Evolutionary conservation across 2,797 vertebrate genomes (phyloP), one percentile per base, ranked within the genome.

Genomic region (Acrossocheilus fasciatus): DNA sequence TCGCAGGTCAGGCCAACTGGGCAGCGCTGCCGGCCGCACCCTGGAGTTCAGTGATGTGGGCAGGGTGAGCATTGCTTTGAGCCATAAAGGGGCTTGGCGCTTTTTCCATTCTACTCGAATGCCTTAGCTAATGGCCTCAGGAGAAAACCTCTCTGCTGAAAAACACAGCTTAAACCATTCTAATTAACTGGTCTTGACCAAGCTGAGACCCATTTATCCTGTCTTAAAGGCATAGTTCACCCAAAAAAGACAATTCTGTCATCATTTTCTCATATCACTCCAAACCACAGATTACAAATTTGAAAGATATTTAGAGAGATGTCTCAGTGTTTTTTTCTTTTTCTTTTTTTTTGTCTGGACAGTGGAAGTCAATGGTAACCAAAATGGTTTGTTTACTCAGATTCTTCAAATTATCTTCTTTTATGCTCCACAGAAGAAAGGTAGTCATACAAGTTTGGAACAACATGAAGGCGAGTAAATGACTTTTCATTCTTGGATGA

Each of bases 1-100:
- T 52, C 41, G 73, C 26, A 75, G 72, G 57, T n/a, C 57, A 12
- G 43, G 73, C 82, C 73, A 52, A 47, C 52, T 72, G 52, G 84
- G 50, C 52, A 79, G 52, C 26, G 84, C 50, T 85, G 73, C 74
- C 0, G n/a, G 83, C 83, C 66, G 36, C 83, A 85, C 64, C 75
- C 83, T 72, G 50, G 47, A 85, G 66, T 57, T 79, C 18, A 85
- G 66, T 85, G 83, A 79, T 85, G 83, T 79, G 83, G 83, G n/a
- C 66, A 80, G 26, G 18, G 62, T 77, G 47, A 62, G 4, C 20
- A 9, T 34, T 50, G 43, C 72, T 50, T 11, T 14, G 14, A 68
- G 66, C 84, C 81, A 52, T 78, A 79, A 74, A 10, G 10, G 41
- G 69, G 45, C 14, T 57, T 64, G n/a, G 8, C 30, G 18, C 26